Evolutionary conservation across 2,797 vertebrate genomes (phyloP), one percentile per base, ranked within the genome.

Genomic region (Rhinella marina): DNA sequence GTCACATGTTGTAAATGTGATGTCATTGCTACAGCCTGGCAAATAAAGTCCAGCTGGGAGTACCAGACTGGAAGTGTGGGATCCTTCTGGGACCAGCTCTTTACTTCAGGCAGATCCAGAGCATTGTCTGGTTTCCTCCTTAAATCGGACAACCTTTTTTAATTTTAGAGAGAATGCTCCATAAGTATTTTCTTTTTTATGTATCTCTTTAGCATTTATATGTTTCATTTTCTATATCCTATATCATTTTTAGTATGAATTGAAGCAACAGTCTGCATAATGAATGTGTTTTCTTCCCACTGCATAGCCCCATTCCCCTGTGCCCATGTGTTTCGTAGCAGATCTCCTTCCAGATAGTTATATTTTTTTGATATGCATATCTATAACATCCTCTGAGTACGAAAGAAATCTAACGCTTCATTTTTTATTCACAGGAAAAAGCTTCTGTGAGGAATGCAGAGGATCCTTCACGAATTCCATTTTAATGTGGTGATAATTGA

Each of bases 401-500:
- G 8, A 2, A 13, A 41, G 21, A 86, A 86, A 86, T 68, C 14
- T 77, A 62, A 59, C 10, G 62, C 61, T 81, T 89, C 5, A 86
- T 86, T 86, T 83, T 25, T 57, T 66, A 86, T 89, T 86, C 88
- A 89, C 80, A 86, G 72, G 59, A 81, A 50, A 32, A 82, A 72
- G 54, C 82, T 68, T 73, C 14, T 21, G 12, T 83, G 75, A 82
- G 41, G 78, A 70, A 86, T 79, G 50, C 50, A 89, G 64, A 29
- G 19, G 14, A 25, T n/a, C 82, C 79, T 68, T 85, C 29, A 88
- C 78, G 59, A 86, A 86, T 77, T 86, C 80, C 19, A 19, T 68
- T 82, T 86, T 86, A 86, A 89, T 86, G 70, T 83, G 82, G 76
- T 82, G 62, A 78, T 86, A 86, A 89, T 70, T 85, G 82, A 83